A percentile compares a stretch with the other conserved stretches of the same genome.
Evolutionary conservation across 2,888 invertebrate species (phyloP).

Genomic region (Parnassius smintheus): DNA sequence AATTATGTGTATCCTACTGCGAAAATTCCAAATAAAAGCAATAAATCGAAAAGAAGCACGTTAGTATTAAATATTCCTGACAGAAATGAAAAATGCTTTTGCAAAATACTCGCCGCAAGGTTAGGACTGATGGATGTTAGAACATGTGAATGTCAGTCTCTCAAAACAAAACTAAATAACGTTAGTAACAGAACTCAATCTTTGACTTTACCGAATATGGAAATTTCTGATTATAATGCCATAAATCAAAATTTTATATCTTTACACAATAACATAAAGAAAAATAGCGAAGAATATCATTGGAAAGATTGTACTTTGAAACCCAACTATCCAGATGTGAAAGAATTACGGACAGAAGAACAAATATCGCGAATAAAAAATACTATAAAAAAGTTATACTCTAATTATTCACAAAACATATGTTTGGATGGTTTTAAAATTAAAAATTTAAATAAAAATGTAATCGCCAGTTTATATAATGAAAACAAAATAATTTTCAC

Average conservation of each 20-base stretch:
- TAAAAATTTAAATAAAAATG: constrained; percentile 2
- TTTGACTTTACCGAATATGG: not conserved
- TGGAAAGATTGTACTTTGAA: not conserved
- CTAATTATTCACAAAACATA: not conserved
- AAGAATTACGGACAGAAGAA: not conserved
- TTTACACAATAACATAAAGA: not conserved
- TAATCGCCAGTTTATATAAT: not conserved
- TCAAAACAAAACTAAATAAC: not conserved
- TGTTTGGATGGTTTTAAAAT: too few relatives aligned
- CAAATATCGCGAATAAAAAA: not conserved
- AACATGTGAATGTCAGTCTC: not conserved
- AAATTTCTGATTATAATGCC: not conserved
- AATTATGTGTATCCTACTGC: constrained; percentile 17
- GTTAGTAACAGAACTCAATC: not conserved
- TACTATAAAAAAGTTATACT: constrained; percentile 1
- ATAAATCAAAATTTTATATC: not conserved
- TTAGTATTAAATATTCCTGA: not conserved
- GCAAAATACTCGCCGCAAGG: constrained; percentile 30
- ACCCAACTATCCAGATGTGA: not conserved
- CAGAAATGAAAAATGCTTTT: constrained; percentile 13
- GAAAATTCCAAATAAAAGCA: constrained; percentile 1
- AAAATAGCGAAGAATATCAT: not conserved
- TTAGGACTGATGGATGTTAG: constrained; percentile 13
- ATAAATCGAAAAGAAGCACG: not conserved
- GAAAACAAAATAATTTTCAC: constrained; percentile 6